Conservation (phyloP, 1,140 invertebrate species). For the Listronotus bonariensis region DNA sequence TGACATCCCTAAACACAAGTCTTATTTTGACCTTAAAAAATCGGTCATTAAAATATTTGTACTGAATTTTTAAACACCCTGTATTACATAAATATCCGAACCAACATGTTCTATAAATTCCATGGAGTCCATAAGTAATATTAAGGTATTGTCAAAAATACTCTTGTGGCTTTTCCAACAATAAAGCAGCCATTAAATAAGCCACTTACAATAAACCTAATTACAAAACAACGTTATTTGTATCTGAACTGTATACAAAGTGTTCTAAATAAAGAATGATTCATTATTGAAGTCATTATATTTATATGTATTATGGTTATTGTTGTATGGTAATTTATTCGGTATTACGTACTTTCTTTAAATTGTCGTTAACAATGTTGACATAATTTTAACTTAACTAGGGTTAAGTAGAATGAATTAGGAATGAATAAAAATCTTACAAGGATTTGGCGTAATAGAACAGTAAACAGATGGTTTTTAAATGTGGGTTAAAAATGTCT, state of each 20-base stretch:
- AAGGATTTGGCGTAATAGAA: not conserved
- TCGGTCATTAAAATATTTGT: too few species aligned
- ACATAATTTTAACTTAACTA: conserved; percentile 37
- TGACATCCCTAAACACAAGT: too few species aligned
- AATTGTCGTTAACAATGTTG: conserved; percentile 37
- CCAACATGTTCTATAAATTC: too few species aligned
- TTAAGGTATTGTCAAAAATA: conserved; percentile 5
- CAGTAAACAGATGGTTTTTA: too few species aligned
- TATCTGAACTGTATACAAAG: conserved; percentile 23
- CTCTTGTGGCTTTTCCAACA: conserved; percentile 9
- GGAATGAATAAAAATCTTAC: conserved; percentile 29
- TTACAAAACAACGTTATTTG: conserved; percentile 19
- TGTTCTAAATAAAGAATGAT: conserved; percentile 17
- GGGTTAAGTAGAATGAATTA: conserved; percentile 35
- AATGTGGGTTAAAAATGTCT: too few species aligned
- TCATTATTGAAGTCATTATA: conserved; percentile 6
- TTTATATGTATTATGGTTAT: conserved; percentile 21
- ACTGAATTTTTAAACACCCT: too few species aligned
- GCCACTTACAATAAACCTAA: conserved; percentile 16
- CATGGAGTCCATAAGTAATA: too few species aligned
- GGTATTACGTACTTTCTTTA: conserved; percentile 35
- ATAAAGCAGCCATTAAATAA: conserved; percentile 14
- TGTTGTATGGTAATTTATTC: conserved; percentile 29
- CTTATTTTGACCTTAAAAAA: too few species aligned
- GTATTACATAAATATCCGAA: too few species aligned